Evolutionary conservation across 2,113 vertebrate genomes (phyloP), one percentile per base, ranked within the genome.

Genomic region (Pollimyrus isidori): DNA sequence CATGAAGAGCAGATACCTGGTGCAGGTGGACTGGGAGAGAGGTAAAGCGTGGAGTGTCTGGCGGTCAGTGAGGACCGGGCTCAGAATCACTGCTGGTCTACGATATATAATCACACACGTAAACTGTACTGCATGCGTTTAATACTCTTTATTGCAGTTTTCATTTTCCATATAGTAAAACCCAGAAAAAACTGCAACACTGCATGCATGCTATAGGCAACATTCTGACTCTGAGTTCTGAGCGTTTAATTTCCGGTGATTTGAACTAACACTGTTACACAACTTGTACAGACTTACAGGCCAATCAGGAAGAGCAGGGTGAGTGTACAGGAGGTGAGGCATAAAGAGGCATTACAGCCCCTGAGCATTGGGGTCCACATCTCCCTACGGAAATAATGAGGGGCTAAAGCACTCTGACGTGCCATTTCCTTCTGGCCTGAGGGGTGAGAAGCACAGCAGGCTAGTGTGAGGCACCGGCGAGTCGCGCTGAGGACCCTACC

Each of bases 401-500:
- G 35, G 35, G 4, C 30, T 39, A 80, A 42, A 35, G n/a, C 69
- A 65, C n/a, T 26, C 4, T 39, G 73, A 73, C 3, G 11, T 5
- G n/a, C 13, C 3, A 30, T 62, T n/a, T 9, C 23, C 23, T 62
- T n/a, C 56, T 62, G 56, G 56, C 56, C 56, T 62, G 56, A n/a
- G 56, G 73, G 73, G 2, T 42, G 15, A 42, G 15, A 42, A 7
- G 4, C 30, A 76, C 58, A 62, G 39, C 30, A 58, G 56, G 53
- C 46, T 17, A 17, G 30, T 21, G 52, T 15, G 30, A 23, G 3
- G 73, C 19, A 26, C 62, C 50, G 87, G 35, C 15, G 13, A 39
- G 45, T 46, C 42, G 4, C 10, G 11, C 65, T 69, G 69, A 56
- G 19, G 76, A 90, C 87, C 39, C 56, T 96, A 99, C 98, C 97